Percentiles rank a stretch among this genome's conserved stretches.
Conservation (phyloP, 64 coral and sea anemone species). For the Pocillopora verrucosa region DNA sequence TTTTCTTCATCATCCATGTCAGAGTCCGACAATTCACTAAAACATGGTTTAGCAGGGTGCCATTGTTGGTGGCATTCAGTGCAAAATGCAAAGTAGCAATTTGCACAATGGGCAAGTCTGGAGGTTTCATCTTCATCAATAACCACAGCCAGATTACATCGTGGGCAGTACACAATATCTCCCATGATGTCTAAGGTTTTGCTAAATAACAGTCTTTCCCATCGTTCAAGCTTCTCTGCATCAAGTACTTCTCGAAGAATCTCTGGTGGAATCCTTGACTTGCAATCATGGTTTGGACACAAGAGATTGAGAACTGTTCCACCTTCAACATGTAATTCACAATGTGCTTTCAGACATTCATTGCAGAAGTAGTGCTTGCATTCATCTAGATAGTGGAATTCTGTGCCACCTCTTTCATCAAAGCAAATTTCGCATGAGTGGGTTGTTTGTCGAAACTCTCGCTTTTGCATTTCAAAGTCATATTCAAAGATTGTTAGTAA, state of each 20-base stretch:
- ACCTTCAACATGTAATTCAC: conserved; percentile 71
- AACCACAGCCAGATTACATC: conserved; percentile 82
- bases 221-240: conserved; percentile 61
- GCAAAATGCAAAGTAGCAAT: conserved; percentile 88
- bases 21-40: conserved; percentile 34
- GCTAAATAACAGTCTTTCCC: conserved; percentile 71
- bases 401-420: conserved; percentile 73
- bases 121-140: conserved; percentile 80
- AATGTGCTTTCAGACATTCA: conserved; percentile 80
- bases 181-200: conserved; percentile 87
- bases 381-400: conserved; percentile 85
- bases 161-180: conserved; percentile 90
- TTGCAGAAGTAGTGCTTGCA: conserved; percentile 85
- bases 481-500: conserved; percentile 83
- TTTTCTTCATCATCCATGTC: not conserved
- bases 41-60: conserved; percentile 73
- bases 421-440: conserved; percentile 94
- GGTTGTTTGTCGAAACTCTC: conserved; percentile 48
- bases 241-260: conserved; percentile 72
- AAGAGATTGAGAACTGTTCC: conserved; percentile 73
- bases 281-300: conserved; percentile 78
- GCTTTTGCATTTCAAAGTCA: conserved; percentile 74
- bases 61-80: conserved; percentile 81
- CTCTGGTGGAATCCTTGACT: conserved; percentile 52
- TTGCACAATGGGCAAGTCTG: conserved; percentile 80